phyloP scores from a whole-genome alignment of 2,113 vertebrate species.

The Chroicocephalus ridibundus region DNA sequence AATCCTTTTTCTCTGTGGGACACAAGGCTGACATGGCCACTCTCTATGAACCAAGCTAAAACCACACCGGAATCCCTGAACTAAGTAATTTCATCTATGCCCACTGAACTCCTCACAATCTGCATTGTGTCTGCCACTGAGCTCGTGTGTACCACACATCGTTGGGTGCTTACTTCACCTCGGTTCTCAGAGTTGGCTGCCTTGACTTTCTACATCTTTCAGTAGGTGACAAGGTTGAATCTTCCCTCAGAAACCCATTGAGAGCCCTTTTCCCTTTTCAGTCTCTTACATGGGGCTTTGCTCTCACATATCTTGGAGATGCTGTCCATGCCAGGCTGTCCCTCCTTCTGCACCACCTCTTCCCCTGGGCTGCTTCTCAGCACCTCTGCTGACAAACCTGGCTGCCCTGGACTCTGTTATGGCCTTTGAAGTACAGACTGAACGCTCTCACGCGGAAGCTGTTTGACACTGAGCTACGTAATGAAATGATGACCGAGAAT shows the following conservation, averaged over 20 bases:
- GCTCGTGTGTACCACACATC: fast-evolving
- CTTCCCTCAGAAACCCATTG: not conserved
- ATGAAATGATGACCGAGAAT: not conserved
- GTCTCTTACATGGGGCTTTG: not conserved
- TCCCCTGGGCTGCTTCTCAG: not conserved
- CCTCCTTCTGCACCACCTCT: not conserved
- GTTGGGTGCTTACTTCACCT: not conserved
- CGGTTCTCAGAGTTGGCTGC: not conserved
- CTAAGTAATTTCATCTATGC: not conserved
- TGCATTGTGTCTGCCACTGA: not conserved
- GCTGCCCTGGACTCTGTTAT: not conserved
- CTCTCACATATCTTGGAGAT: not conserved
- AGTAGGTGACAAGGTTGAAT: not conserved
- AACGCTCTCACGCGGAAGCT: not conserved
- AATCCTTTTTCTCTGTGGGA: not conserved
- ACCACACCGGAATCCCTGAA: not conserved
- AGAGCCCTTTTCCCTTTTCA: not conserved
- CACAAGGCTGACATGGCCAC: not conserved
- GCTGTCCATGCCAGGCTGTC: not conserved
- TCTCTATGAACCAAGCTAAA: not conserved
- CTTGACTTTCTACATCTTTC: not conserved
- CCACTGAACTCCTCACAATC: not conserved
- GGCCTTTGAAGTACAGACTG: not conserved
- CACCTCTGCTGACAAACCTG: not conserved
- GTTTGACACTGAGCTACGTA: not conserved